Conservation (phyloP, 2,888 invertebrate genomes). For the Cephus spinipes region DNA sequence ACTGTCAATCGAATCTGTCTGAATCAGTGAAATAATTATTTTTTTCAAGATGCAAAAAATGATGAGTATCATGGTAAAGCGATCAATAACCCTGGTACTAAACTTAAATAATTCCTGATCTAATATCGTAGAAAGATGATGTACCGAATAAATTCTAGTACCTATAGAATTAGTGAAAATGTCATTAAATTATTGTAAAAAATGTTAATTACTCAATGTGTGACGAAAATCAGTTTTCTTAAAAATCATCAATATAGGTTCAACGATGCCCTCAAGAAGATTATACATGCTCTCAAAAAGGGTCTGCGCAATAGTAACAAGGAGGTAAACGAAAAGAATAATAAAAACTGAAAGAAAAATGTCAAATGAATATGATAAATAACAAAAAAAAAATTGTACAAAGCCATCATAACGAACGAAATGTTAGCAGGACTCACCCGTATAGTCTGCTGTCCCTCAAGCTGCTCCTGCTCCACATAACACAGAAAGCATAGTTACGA, state of each 20-base stretch:
- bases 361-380: slow-evolving; percentile 9
- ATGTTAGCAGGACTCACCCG: slow-evolving; percentile 73
- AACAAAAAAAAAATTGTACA: slow-evolving; percentile 34
- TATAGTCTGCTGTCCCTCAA: slow-evolving; percentile 92
- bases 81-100: too few relatives aligned
- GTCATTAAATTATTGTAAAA: too few relatives aligned
- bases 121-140: too few relatives aligned
- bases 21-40: too few relatives aligned
- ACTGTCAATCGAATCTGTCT: too few relatives aligned
- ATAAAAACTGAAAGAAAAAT: not conserved
- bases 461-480: slow-evolving; percentile 78
- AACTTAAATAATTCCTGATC: too few relatives aligned
- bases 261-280: slow-evolving; percentile 15
- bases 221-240: too few relatives aligned
- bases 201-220: too few relatives aligned
- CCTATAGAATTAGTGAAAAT: too few relatives aligned
- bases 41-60: too few relatives aligned
- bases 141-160: too few relatives aligned
- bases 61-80: too few relatives aligned
- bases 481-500: slow-evolving; percentile 58
- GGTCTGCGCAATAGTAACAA: slow-evolving; percentile 1
- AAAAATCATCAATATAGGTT: not conserved
- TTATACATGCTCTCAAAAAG: slow-evolving; percentile 19
- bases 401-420: slow-evolving; percentile 51
- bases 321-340: not conserved